Percentiles rank a stretch among this genome's conserved stretches.
These are phyloP conservation scores for Papilio glaucus DNA, from an alignment of 1,140 invertebrate species.

Conservation along the genomic window DNA sequence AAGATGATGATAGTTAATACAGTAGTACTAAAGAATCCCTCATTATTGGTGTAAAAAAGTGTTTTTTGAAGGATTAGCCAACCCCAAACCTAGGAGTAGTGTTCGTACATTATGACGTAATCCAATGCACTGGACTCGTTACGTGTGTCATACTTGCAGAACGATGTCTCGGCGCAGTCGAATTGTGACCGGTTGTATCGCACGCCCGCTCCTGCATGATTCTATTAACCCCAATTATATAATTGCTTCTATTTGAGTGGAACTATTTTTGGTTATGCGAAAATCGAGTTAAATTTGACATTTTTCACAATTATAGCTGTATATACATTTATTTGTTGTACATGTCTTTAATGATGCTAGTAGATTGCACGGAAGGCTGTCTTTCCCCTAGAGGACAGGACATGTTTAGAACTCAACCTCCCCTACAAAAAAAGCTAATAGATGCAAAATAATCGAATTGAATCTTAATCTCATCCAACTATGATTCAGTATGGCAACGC, in stretches of 20 bases:
- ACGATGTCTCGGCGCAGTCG: not conserved
- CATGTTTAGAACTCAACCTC: too few species aligned
- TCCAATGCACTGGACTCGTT: not conserved
- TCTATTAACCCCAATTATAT: constrained; percentile 16
- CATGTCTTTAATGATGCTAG: too few species aligned
- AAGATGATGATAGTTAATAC: too few species aligned
- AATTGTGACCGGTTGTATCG: not conserved
- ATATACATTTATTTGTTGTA: too few species aligned
- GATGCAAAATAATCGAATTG: too few species aligned
- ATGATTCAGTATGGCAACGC: too few species aligned
- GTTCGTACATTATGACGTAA: not conserved
- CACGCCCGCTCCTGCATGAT: constrained; percentile 7
- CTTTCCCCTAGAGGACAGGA: too few species aligned
- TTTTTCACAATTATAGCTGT: not conserved
- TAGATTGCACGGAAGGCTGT: too few species aligned
- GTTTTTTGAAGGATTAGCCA: not conserved
- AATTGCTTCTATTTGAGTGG: not conserved
- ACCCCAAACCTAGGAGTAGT: not conserved
- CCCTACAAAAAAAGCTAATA: too few species aligned
- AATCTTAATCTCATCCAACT: too few species aligned
- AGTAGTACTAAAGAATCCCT: too few species aligned
- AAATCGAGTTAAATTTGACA: not conserved
- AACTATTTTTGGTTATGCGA: constrained; percentile 5
- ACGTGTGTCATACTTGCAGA: not conserved
- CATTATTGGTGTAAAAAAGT: too few species aligned